phyloP scores from a whole-genome alignment of 92 coral and sea anemone species.

The Zoanthus gigantus region DNA sequence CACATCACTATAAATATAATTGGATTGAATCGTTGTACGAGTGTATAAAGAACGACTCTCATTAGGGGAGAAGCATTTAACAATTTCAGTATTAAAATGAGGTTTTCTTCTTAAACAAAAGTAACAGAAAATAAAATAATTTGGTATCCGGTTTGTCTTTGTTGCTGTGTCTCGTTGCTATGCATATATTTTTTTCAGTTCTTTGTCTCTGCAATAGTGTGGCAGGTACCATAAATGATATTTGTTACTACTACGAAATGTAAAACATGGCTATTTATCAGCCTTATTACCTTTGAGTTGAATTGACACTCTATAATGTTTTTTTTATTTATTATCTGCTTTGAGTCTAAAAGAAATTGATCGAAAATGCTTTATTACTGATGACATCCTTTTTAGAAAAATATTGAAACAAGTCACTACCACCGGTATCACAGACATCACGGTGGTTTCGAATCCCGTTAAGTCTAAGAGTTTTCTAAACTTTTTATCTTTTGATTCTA shows the following conservation, averaged over 20 bases:
- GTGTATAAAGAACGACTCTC: neutral
- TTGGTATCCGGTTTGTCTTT: neutral
- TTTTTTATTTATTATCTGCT: too few relatives aligned
- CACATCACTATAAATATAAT: slow-evolving; percentile 5
- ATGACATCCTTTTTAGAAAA: too few relatives aligned
- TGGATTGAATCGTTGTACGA: neutral
- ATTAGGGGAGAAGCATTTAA: neutral
- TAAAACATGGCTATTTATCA: too few relatives aligned
- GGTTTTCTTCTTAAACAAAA: neutral
- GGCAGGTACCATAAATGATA: neutral
- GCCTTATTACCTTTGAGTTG: too few relatives aligned
- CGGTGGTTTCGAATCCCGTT: too few relatives aligned
- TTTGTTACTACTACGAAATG: neutral
- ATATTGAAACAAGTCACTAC: too few relatives aligned
- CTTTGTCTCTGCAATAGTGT: neutral
- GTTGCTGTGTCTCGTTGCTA: neutral
- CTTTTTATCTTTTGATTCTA: too few relatives aligned
- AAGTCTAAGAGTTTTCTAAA: too few relatives aligned
- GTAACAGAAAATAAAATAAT: neutral
- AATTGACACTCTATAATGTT: too few relatives aligned
- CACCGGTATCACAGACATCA: too few relatives aligned
- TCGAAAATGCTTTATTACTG: too few relatives aligned
- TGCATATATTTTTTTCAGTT: neutral
- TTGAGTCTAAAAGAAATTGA: too few relatives aligned
- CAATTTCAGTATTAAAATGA: neutral